Evolutionary conservation across 2,888 invertebrate genomes (phyloP), one percentile per base, ranked within the genome.

Genomic region (Danaus chrysippus): DNA sequence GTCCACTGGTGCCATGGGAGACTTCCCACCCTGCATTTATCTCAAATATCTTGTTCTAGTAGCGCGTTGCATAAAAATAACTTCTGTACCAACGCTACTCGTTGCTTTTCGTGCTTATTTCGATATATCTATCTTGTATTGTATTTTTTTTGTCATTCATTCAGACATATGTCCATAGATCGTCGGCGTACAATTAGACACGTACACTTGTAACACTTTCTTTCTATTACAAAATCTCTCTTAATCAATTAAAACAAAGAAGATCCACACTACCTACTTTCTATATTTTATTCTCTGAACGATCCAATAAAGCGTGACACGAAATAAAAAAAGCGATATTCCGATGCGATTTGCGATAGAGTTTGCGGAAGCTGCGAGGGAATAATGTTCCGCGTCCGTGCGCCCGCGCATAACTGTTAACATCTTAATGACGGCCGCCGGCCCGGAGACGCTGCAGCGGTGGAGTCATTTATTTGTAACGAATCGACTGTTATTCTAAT

Each of bases 301-400:
- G 56, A 34, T 41, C 54, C 57, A 60, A 59, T 57, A 60, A 61
- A 15, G 62, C 66, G 59, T 70, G 62, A 66, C 63, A 54, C 54
- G 59, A 59, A 61, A 67, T n/a, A 68, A 64, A 70, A 68, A 70
- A 65, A 62, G 63, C 67, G 68, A 62, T 60, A 59, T 59, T 66
- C 59, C 65, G 54, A 64, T 61, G 58, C 61, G 68, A 68, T 75
- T 56, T 59, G 61, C 65, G 70, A 68, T 76, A 66, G 66, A 67
- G 64, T 58, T 61, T 66, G 74, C 85, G 86, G 85, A 83, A 83
- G 83, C 84, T 76, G 70, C 69, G 73, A 67, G 79, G 79, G 86
- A 84, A 86, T 87, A 86, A 88, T 88, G 87, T 88, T 88, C 88
- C 88, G 83, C 88, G 85, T 88, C 88, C 86, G 81, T 88, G 84